phyloP scores from a whole-genome alignment of 2,888 invertebrate species.

The Pegoplata infirma region DNA sequence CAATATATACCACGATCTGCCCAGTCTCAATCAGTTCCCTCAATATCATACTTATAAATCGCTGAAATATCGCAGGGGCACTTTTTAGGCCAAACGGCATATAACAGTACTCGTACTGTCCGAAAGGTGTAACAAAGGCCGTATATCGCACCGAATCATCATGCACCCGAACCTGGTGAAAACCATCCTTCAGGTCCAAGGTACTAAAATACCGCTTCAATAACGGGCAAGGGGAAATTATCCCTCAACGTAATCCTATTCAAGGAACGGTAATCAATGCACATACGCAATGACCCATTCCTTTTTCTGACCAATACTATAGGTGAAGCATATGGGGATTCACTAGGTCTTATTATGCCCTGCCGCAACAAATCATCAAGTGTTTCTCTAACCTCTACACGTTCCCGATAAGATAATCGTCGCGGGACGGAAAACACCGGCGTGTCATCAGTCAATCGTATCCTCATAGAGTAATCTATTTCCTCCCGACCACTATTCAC shows the following conservation, averaged over 20 bases:
- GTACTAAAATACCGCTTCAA: slow-evolving; percentile 12
- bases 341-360: slow-evolving; percentile 14
- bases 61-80: slow-evolving; percentile 25
- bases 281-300: slow-evolving; percentile 17
- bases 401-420: slow-evolving; percentile 10
- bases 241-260: slow-evolving; percentile 21
- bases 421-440: neutral
- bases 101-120: slow-evolving; percentile 8
- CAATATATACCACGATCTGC: slow-evolving; percentile 10
- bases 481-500: neutral
- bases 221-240: too few relatives aligned
- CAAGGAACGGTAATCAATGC: slow-evolving; percentile 5
- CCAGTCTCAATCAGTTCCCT: neutral
- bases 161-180: slow-evolving; percentile 13
- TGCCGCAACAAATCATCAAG: neutral
- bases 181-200: slow-evolving; percentile 8
- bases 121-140: slow-evolving; percentile 1
- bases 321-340: too few relatives aligned
- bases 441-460: neutral
- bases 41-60: neutral
- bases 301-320: neutral
- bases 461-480: slow-evolving; percentile 7
- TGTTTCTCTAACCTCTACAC: neutral
- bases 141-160: neutral
- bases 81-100: slow-evolving; percentile 10